A percentile compares a stretch with the other conserved stretches of the same genome.
phyloP scores from a whole-genome alignment of 2,888 invertebrate species.

The Meta bourneti region DNA sequence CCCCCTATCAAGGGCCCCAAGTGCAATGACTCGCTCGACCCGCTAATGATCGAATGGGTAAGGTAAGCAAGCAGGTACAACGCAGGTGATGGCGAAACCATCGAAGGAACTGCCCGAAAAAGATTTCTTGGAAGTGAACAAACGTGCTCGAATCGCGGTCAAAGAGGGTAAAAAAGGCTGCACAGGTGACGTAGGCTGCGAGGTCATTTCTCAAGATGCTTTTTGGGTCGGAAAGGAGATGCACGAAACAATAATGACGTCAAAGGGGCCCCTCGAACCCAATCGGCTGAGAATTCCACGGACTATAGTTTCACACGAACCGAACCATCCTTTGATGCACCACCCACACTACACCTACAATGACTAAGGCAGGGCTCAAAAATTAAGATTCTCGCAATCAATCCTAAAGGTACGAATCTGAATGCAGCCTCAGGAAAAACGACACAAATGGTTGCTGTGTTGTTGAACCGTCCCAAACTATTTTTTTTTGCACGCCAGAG shows the following conservation, averaged over 20 bases:
- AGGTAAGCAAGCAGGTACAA: slow-evolving; percentile 60
- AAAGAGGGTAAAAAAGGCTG: slow-evolving; percentile 71
- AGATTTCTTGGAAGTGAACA: slow-evolving; percentile 66
- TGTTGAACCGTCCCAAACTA: too few species aligned
- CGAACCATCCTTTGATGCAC: background rate
- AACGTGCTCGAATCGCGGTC: slow-evolving; percentile 70
- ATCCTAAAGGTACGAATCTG: too few species aligned
- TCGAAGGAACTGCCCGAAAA: slow-evolving; percentile 52
- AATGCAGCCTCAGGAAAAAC: too few species aligned
- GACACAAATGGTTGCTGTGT: too few species aligned
- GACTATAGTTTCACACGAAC: slow-evolving; percentile 46
- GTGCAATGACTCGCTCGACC: slow-evolving; percentile 72
- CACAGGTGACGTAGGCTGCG: slow-evolving; percentile 46
- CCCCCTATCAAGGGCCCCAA: slow-evolving; percentile 41
- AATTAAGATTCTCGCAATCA: too few species aligned
- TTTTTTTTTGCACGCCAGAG: too few species aligned
- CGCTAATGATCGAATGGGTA: slow-evolving; percentile 69
- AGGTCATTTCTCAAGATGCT: slow-evolving; percentile 50
- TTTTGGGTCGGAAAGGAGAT: slow-evolving; percentile 55
- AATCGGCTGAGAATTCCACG: slow-evolving; percentile 37
- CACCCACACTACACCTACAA: background rate
- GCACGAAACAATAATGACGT: slow-evolving; percentile 37
- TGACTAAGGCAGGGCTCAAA: too few species aligned
- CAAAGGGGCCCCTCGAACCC: slow-evolving; percentile 20
- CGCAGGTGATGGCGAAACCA: slow-evolving; percentile 72